phyloP scores from a whole-genome alignment of 2,797 vertebrate genomes.

The Gila robusta region DNA sequence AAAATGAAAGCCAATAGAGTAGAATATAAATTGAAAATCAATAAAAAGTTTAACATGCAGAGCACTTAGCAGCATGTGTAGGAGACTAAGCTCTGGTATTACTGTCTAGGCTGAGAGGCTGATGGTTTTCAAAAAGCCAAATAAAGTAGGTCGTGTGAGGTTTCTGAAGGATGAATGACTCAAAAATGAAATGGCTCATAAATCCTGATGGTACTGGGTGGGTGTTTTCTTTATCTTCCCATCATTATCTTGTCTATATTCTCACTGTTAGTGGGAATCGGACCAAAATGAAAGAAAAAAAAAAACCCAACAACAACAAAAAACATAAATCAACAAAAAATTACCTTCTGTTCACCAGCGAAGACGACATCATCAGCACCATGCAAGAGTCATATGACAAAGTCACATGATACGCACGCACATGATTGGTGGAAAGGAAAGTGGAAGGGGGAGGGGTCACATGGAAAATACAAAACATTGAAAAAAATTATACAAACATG shows the following conservation, averaged over 20 bases:
- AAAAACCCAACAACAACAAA: slow-evolving; percentile 38
- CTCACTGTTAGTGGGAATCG: slow-evolving; percentile 67
- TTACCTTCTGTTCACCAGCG: slow-evolving; percentile 99
- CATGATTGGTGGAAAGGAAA: slow-evolving; percentile 98
- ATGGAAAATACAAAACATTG: slow-evolving; percentile 97
- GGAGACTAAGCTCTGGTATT: slow-evolving; percentile 27
- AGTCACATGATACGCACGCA: slow-evolving; percentile 99
- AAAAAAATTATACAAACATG: slow-evolving; percentile 95
- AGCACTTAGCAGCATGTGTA: slow-evolving; percentile 33
- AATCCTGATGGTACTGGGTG: slow-evolving; percentile 44
- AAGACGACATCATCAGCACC: slow-evolving; percentile 98
- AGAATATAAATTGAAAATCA: slow-evolving; percentile 30
- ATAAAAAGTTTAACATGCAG: slow-evolving; percentile 18
- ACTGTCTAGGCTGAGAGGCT: slow-evolving; percentile 8
- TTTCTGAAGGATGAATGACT: slow-evolving; percentile 47
- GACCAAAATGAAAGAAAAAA: slow-evolving; percentile 83
- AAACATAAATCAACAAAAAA: slow-evolving; percentile 48
- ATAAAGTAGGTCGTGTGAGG: slow-evolving; percentile 45
- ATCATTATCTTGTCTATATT: slow-evolving; percentile 43
- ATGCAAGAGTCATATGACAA: slow-evolving; percentile 99
- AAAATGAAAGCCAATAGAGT: not conserved
- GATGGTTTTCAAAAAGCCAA: slow-evolving; percentile 46
- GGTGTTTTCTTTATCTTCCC: slow-evolving; percentile 37
- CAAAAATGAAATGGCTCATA: slow-evolving; percentile 57
- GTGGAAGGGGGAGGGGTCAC: slow-evolving; percentile 88